phyloP scores from a whole-genome alignment of 2,113 vertebrate genomes.

The Oceanodroma tethys region DNA sequence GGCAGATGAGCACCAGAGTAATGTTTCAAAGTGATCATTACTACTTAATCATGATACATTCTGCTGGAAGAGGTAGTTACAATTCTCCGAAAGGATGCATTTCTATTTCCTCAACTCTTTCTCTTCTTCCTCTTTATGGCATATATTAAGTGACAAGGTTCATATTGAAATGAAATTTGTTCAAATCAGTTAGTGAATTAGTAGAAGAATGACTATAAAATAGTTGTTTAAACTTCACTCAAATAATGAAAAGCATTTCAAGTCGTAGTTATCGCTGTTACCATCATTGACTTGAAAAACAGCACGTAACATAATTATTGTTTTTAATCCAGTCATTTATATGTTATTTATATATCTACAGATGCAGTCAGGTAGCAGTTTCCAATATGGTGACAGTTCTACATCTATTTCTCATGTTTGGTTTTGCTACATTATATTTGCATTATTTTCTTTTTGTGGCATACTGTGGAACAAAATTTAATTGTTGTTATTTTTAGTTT shows the following conservation, averaged over 20 bases:
- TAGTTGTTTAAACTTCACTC: not conserved
- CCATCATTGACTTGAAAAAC: not conserved
- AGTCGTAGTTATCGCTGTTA: not conserved
- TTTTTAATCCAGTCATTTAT: not conserved
- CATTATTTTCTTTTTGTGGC: not conserved
- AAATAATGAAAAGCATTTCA: constrained; percentile 10
- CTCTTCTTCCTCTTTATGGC: not conserved
- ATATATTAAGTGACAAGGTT: constrained; percentile 11
- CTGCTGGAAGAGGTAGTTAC: not conserved
- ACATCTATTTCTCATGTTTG: not conserved
- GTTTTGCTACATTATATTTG: not conserved
- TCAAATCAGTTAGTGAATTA: not conserved
- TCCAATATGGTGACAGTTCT: not conserved
- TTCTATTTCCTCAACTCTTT: constrained; percentile 36
- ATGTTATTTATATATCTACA: not conserved
- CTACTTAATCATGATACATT: not conserved
- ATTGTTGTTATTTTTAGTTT: not conserved
- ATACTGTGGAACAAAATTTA: not conserved
- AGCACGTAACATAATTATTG: not conserved
- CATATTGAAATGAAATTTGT: constrained; percentile 1
- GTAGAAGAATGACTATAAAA: not conserved
- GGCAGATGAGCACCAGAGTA: constrained; percentile 2
- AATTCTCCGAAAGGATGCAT: constrained; percentile 25
- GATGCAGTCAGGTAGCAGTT: not conserved
- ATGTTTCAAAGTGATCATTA: constrained; percentile 32